These are phyloP conservation scores for Paracanthobrama guichenoti DNA, from an alignment of 2,113 vertebrate genomes.

Conservation along the genomic window DNA sequence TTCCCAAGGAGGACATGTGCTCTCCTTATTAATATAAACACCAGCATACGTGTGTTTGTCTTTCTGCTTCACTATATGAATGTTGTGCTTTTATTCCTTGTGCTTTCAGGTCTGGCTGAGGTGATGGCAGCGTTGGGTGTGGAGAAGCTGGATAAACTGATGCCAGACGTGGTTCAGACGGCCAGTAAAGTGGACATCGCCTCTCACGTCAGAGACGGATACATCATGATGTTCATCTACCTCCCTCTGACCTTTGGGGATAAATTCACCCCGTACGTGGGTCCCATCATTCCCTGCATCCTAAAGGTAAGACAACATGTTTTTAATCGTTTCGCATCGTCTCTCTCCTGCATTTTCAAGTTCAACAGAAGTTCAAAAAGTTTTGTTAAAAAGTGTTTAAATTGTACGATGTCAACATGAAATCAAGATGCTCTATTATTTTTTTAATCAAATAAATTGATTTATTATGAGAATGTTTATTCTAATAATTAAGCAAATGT, in stretches of 20 bases:
- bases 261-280: conserved; percentile 94
- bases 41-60: background rate
- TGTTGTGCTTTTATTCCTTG: background rate
- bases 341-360: background rate
- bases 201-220: conserved; percentile 96
- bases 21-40: no score
- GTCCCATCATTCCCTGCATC: conserved; percentile 97
- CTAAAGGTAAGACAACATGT: conserved; percentile 82
- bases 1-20: no score
- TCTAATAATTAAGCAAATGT: background rate
- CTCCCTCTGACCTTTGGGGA: conserved; percentile 97
- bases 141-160: conserved; percentile 97
- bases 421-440: no score
- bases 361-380: background rate
- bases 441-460: background rate
- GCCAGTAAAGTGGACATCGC: conserved; percentile 97
- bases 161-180: conserved; percentile 97
- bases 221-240: conserved; percentile 99
- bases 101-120: conserved; percentile 89
- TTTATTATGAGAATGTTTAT: background rate
- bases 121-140: conserved; percentile 97
- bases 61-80: background rate
- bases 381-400: background rate
- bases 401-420: no score
- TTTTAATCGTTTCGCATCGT: conserved; percentile 66